phyloP scores from a whole-genome alignment of 2,888 invertebrate genomes.

The Acronicta leporina region DNA sequence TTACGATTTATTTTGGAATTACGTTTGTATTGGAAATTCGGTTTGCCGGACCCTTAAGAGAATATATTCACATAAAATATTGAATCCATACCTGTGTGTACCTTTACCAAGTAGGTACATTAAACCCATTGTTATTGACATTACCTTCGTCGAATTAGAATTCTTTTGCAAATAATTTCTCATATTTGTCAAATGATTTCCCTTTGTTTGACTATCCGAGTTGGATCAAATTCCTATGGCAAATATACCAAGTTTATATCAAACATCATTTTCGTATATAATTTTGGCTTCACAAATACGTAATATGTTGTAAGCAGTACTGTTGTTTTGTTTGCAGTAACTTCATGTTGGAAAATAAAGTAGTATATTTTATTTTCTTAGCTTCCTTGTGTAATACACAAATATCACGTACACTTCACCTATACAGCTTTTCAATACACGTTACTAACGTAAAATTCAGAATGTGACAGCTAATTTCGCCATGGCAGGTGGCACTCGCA shows the following conservation, averaged over 20 bases:
- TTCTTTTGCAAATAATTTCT: constrained; percentile 44
- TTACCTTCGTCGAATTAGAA: constrained; percentile 30
- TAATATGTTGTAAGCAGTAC: constrained; percentile 8
- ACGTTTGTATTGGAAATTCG: no score
- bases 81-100: background rate
- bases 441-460: no score
- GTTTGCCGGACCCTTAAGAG: no score
- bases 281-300: constrained; percentile 12
- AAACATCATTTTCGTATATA: constrained; percentile 23
- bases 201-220: constrained; percentile 34
- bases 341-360: background rate
- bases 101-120: constrained; percentile 18
- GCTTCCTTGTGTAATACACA: no score
- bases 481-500: no score
- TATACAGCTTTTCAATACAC: no score
- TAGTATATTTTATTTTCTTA: no score
- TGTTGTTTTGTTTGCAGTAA: constrained; percentile 2
- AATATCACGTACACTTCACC: no score
- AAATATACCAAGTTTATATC: constrained; percentile 37
- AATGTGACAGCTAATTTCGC: no score
- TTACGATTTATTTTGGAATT: no score
- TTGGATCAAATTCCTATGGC: constrained; percentile 37
- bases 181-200: constrained; percentile 44
- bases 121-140: constrained; percentile 37
- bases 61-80: background rate